Conservation (phyloP, 2,888 invertebrate species). For the Platycnemis pennipes region DNA sequence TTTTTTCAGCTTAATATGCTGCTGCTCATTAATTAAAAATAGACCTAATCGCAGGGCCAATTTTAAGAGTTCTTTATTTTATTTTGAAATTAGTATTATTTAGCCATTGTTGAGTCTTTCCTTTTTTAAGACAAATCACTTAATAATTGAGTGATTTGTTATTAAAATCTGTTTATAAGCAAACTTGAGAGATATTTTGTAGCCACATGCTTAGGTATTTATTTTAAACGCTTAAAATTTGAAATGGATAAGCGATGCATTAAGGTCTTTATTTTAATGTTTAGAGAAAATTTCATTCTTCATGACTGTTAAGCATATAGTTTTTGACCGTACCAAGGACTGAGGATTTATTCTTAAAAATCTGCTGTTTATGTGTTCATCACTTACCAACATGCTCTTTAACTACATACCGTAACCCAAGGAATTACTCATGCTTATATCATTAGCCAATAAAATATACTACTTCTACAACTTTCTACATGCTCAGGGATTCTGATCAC, state of each 20-base stretch:
- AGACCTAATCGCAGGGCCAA: neutral
- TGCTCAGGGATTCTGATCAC: slow-evolving; percentile 40
- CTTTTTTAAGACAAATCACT: neutral
- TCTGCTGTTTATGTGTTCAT: neutral
- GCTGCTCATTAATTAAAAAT: neutral
- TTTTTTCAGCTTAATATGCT: neutral
- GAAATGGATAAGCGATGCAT: neutral
- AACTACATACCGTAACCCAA: slow-evolving; percentile 33
- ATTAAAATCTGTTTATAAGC: neutral
- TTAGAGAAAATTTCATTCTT: neutral
- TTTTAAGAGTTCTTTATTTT: slow-evolving; percentile 34
- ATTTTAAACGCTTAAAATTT: neutral
- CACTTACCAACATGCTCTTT: slow-evolving; percentile 61
- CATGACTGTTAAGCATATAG: neutral
- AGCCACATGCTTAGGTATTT: slow-evolving; percentile 51
- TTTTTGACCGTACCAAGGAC: neutral
- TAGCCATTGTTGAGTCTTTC: neutral
- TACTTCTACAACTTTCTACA: slow-evolving; percentile 54
- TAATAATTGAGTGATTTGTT: neutral
- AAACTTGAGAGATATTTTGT: slow-evolving; percentile 1
- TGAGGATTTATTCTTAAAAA: neutral
- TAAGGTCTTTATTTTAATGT: neutral
- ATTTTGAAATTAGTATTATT: neutral
- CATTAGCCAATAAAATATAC: neutral
- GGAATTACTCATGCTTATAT: slow-evolving; percentile 45